Evolutionary conservation across 2,113 vertebrate species (phyloP), one percentile per base, ranked within the genome.

Genomic region (Seriola quinqueradiata): DNA sequence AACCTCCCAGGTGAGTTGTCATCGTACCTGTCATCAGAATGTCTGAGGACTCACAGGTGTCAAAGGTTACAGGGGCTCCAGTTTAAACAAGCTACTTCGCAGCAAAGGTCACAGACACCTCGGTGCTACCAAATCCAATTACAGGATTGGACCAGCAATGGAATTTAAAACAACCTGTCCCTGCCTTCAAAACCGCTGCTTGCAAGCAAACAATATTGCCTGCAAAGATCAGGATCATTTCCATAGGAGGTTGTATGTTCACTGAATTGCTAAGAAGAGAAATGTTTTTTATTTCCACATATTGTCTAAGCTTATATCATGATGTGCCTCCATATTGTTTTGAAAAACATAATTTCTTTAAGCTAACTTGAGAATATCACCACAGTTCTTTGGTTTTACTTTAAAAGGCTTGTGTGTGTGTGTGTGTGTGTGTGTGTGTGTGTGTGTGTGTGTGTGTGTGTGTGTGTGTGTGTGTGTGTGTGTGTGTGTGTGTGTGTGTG

Each of bases 41-140:
- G 80, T 81, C 34, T 75, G 79, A 87, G 77, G 73, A 83, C 72
- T 64, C 79, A 52, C 74, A 77, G 67, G 59, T 86, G 83, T 79
- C 85, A 73, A 13, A 66, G 85, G 83, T 89, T 78, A 86, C 79
- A 46, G 57, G 59, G 77, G 79, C 57, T 72, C 64, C 28, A 57
- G 70, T 90, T 90, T 87, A 86, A 91, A 91, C 79, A 90, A 80
- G 82, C 68, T 36, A 57, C 36, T 67, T 71, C 6, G 2, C 28
- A 73, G 65, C 67, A 92, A 92, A 92, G 91, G 91, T 92, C 87
- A 90, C 74, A n/a, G 81, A 87, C 71, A 77, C 63, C 57, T 81
- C 61, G 8, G 42, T 58, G 68, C 69, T 81, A 78, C 85, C 74
- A 81, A 78, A 85, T 80, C 76, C 81, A 92, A 91, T 90, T 92